Evolutionary conservation across 2,888 invertebrate species (phyloP).

Genomic region (Ametastegia equiseti): DNA sequence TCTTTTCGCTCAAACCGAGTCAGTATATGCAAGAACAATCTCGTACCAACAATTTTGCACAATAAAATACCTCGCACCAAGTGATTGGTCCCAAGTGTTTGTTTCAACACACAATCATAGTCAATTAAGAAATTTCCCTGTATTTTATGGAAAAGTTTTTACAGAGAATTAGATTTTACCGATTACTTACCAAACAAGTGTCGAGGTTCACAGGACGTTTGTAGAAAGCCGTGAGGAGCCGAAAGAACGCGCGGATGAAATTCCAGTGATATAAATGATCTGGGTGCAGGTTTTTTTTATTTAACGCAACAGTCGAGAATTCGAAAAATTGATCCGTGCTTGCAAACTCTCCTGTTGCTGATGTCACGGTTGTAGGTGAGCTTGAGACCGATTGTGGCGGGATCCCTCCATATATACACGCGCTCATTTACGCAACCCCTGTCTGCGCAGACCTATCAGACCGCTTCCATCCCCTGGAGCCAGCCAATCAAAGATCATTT

Average conservation of each 20-base stretch:
- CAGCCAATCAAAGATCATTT: slow-evolving; percentile 2
- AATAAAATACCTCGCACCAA: not conserved
- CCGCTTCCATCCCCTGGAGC: slow-evolving; percentile 36
- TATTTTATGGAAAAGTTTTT: not conserved
- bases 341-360: slow-evolving; percentile 39
- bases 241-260: too few relatives aligned
- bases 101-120: too few relatives aligned
- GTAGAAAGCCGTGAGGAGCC: not conserved
- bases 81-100: not conserved
- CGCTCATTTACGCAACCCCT: slow-evolving; percentile 45
- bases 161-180: not conserved
- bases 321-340: slow-evolving; percentile 12
- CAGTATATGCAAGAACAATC: too few relatives aligned
- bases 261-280: not conserved
- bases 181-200: slow-evolving; percentile 22
- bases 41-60: not conserved
- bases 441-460: slow-evolving; percentile 43
- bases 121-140: too few relatives aligned
- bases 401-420: slow-evolving; percentile 41
- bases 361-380: slow-evolving; percentile 43
- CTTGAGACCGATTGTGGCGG: slow-evolving; percentile 37
- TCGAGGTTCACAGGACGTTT: not conserved
- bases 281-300: not conserved
- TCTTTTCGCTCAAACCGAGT: not conserved
- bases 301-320: not conserved